A percentile compares a stretch with the other conserved stretches of the same genome.
phyloP scores from a whole-genome alignment of 2,113 vertebrate genomes.

The Triplophysa dalaica region DNA sequence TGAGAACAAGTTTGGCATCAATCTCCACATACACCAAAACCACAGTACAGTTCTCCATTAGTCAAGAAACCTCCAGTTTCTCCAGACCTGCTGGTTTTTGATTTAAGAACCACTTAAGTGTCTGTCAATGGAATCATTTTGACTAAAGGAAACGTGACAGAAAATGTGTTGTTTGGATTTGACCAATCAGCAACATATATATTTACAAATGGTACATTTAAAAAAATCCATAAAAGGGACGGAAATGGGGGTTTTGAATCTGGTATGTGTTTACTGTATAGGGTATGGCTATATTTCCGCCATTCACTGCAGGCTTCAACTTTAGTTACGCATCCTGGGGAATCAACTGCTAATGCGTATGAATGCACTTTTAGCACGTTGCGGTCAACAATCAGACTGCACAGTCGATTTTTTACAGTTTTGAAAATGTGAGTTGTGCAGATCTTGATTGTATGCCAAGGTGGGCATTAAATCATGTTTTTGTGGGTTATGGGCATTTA shows the following conservation, averaged over 20 bases:
- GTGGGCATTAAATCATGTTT: background rate
- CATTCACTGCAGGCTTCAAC: background rate
- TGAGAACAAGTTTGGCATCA: conserved; percentile 43
- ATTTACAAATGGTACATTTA: conserved; percentile 10
- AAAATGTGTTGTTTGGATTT: conserved; percentile 11
- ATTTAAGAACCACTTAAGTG: background rate
- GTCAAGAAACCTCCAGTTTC: conserved; percentile 20
- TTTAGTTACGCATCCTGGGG: conserved; percentile 10
- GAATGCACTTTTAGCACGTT: conserved; percentile 12
- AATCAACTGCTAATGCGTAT: conserved; percentile 11
- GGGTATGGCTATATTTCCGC: conserved; percentile 9
- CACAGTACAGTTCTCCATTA: conserved; percentile 13
- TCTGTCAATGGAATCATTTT: conserved; percentile 14
- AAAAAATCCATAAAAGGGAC: background rate
- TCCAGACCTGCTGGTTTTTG: conserved; percentile 20
- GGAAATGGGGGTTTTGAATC: background rate
- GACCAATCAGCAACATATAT: conserved; percentile 24
- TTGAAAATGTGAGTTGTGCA: background rate
- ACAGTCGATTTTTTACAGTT: background rate
- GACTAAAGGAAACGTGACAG: conserved; percentile 24
- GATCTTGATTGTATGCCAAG: background rate
- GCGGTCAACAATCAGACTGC: background rate
- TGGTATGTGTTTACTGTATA: conserved; percentile 2
- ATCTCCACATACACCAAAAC: background rate
- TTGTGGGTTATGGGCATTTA: background rate